Base-by-base conservation (phyloP, 1,140 invertebrate genomes). In the Argopecten irradians region DNA sequence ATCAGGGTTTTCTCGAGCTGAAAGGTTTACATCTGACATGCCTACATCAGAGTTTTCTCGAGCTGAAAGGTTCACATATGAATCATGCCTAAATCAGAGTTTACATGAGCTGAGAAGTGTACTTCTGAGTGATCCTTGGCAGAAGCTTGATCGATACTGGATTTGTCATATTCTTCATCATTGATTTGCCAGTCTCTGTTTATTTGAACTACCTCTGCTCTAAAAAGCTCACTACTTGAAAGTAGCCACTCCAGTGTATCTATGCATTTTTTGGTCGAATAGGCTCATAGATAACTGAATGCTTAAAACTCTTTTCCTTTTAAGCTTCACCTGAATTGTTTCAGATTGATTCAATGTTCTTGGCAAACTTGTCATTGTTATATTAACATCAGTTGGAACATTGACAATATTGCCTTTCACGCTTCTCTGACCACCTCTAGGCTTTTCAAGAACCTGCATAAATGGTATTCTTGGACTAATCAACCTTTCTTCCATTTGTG, bases 361-460 rank as follows among this genome's bases (percentile, higher is more conserved):
- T 33, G 90, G 90, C 33, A 90, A 82, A 39, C 36, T 39, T 39
- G 36, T 39, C 36, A 39, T 39, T 8, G 82, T 88, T n/a, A 34
- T 41, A 22, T 39, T 71, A 36, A 88, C 85, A 85, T 90, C 87
- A 46, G 86, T 82, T 83, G 90, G 90, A 28, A 90, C 89, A 87
- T 90, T 90, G 7, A 90, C 89, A 87, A 90, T 86, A 84, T 88
- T 88, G 33, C 87, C 87, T 43, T 35, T 83, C 14, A 90, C 43
- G 14, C 32, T 86, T 83, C 87, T 28, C 82, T 90, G 90, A 13
- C 85, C 55, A 22, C 90, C 90, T 34, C 90, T 36, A 39, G 89
- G 90, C 34, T 86, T 55, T 86, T 89, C 88, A 28, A 86, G 19
- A 8, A 91, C 34, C 86, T 91, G 88, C 90, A 91, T 91, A 83